These are phyloP conservation scores for Leptopilina boulardi DNA, from an alignment of 1,140 invertebrate genomes.

Conservation along the genomic window DNA sequence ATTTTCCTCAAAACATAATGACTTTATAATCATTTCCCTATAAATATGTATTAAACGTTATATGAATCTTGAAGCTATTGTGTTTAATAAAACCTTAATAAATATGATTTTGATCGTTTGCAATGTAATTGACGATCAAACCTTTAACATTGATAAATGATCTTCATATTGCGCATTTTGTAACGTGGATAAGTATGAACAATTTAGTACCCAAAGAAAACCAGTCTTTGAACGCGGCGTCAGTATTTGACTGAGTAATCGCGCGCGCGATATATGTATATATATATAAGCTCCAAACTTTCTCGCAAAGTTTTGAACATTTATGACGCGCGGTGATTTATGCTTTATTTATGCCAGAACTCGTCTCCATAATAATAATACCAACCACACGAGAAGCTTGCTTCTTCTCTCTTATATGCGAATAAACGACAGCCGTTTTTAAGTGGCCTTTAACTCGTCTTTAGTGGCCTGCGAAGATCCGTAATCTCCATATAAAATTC, in stretches of 20 bases:
- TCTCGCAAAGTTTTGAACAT: slow-evolving; percentile 67
- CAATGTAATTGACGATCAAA: neutral
- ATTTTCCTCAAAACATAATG: neutral
- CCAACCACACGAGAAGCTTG: slow-evolving; percentile 56
- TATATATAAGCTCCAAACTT: slow-evolving; percentile 55
- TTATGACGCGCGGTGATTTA: slow-evolving; percentile 71
- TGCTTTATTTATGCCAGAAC: slow-evolving; percentile 72
- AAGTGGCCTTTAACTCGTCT: slow-evolving; percentile 67
- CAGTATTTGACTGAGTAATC: slow-evolving; percentile 20
- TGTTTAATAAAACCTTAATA: neutral
- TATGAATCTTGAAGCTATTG: neutral
- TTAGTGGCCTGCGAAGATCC: slow-evolving; percentile 65
- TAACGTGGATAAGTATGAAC: slow-evolving; percentile 20
- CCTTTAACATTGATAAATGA: slow-evolving; percentile 29
- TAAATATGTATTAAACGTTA: too few relatives aligned
- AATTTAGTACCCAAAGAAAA: slow-evolving; percentile 21
- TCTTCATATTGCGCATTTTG: neutral
- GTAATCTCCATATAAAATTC: slow-evolving; percentile 72
- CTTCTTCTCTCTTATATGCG: slow-evolving; percentile 66
- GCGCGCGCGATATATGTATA: too few relatives aligned
- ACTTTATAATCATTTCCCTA: neutral
- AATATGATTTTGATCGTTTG: neutral
- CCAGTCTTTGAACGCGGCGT: neutral
- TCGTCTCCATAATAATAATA: slow-evolving; percentile 65
- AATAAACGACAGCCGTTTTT: slow-evolving; percentile 67